Evolutionary conservation across 1,140 invertebrate genomes (phyloP).

Genomic region (Nixonia krombeini): DNA sequence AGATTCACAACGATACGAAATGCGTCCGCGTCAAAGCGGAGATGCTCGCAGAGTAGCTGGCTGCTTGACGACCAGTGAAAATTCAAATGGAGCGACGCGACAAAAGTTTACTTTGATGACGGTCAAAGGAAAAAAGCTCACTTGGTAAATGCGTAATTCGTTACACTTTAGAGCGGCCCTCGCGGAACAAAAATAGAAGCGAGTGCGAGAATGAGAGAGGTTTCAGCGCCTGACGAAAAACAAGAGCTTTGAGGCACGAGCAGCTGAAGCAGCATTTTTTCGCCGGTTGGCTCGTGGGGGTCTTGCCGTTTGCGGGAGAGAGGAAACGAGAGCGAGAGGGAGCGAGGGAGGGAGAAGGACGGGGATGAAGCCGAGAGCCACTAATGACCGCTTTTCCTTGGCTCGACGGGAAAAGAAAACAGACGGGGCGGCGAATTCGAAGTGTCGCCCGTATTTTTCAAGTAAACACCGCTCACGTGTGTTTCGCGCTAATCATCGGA

Average conservation of each 20-base stretch:
- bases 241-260: not conserved
- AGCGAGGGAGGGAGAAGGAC: too few relatives aligned
- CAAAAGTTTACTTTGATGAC: not conserved
- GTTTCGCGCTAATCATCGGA: constrained; percentile 30
- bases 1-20: too few relatives aligned
- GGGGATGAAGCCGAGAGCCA: not conserved
- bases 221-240: not conserved
- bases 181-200: not conserved
- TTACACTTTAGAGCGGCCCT: not conserved
- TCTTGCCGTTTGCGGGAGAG: too few relatives aligned
- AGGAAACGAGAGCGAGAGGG: too few relatives aligned
- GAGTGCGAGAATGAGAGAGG: not conserved
- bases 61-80: not conserved
- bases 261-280: constrained; percentile 1
- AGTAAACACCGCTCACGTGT: constrained; percentile 4
- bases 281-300: not conserved
- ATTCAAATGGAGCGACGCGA: not conserved
- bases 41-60: too few relatives aligned
- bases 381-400: constrained; percentile 6
- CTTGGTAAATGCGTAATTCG: not conserved
- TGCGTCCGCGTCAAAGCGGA: too few relatives aligned
- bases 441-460: constrained; percentile 1
- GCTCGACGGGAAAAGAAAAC: not conserved
- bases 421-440: not conserved
- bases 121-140: not conserved